Base-by-base conservation (phyloP, 2,797 vertebrate species). In the Neosilurus mollespiculum region DNA sequence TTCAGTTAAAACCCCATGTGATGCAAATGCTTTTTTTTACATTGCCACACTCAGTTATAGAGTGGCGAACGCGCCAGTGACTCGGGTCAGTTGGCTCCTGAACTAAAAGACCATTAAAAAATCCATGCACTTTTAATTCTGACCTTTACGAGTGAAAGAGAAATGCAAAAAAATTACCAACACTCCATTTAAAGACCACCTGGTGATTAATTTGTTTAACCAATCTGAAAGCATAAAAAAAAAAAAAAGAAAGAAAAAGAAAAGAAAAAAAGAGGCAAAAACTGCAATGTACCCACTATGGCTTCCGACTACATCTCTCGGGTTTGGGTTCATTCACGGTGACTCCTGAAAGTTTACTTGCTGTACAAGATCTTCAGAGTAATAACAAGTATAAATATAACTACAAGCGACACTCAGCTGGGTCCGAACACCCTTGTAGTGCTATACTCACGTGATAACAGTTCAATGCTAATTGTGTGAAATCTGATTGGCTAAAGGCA, bases 401-500 rank as follows among this genome's bases (percentile, higher is more conserved):
- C 22, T 71, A 22, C 22, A 51, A 71, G 43, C 20, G 2, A 22
- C 6, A 3, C n/a, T 72, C 70, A 22, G 67, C 18, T 4, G 34
- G 34, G 66, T 43, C 34, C 9, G 16, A 72, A 2, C n/a, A 15
- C 69, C 24, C 12, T 14, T 24, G 12, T 43, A 6, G 37, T 43
- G 37, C 6, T 43, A 43, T 43, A 43, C 37, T 15, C 43, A 9
- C 0, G 22, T 51, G n/a, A 54, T 54, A 56, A 12, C 2, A 49
- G 20, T 43, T 7, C 43, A 11, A n/a, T 37, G 4, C 4, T 49
- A 20, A 22, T 12, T 70, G 24, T 20, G 8, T 37, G 54, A 61
- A 77, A 77, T 56, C 58, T 61, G 73, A 61, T n/a, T 77, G 58
- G 18, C 30, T 59, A 4, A 56, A 73, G 3, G 51, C 71, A 56